These are phyloP conservation scores for Drosophila rellima DNA, from an alignment of 2,888 invertebrate species.

Conservation along the genomic window DNA sequence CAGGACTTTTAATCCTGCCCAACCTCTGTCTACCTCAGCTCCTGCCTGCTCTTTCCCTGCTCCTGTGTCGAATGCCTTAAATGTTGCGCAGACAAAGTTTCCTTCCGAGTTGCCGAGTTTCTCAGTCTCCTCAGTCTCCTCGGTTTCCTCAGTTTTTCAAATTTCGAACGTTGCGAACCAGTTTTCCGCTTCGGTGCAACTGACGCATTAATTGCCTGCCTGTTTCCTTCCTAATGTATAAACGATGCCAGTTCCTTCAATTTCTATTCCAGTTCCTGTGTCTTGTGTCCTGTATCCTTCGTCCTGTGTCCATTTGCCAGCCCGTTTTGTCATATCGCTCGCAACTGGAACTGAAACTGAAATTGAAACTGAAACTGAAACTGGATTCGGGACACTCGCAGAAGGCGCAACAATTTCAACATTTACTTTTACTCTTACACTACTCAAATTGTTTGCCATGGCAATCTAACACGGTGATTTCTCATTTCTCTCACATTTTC, in stretches of 20 bases:
- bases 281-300: background rate
- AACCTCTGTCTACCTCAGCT: slow-evolving; percentile 10
- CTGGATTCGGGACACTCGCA: slow-evolving; percentile 54
- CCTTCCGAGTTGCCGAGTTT: background rate
- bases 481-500: slow-evolving; percentile 55
- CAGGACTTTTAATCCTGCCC: slow-evolving; percentile 35
- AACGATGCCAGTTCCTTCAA: slow-evolving; percentile 10
- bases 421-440: slow-evolving; percentile 35
- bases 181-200: slow-evolving; percentile 78
- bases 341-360: too few relatives aligned
- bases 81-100: slow-evolving; percentile 9
- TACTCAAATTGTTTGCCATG: slow-evolving; percentile 69
- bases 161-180: slow-evolving; percentile 60
- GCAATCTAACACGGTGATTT: slow-evolving; percentile 74
- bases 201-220: slow-evolving; percentile 73
- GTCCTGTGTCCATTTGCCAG: slow-evolving; percentile 16
- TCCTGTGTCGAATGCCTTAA: slow-evolving; percentile 58
- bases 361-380: slow-evolving; percentile 6
- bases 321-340: slow-evolving; percentile 7
- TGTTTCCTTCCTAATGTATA: background rate
- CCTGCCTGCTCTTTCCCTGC: slow-evolving; percentile 12
- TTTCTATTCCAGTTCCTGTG: slow-evolving; percentile 11
- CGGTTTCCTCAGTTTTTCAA: slow-evolving; percentile 2
- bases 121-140: slow-evolving; percentile 1
- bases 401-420: slow-evolving; percentile 41